These are phyloP conservation scores for Rhadinocentrus ornatus DNA, from an alignment of 2,797 vertebrate species.

Conservation along the genomic window DNA sequence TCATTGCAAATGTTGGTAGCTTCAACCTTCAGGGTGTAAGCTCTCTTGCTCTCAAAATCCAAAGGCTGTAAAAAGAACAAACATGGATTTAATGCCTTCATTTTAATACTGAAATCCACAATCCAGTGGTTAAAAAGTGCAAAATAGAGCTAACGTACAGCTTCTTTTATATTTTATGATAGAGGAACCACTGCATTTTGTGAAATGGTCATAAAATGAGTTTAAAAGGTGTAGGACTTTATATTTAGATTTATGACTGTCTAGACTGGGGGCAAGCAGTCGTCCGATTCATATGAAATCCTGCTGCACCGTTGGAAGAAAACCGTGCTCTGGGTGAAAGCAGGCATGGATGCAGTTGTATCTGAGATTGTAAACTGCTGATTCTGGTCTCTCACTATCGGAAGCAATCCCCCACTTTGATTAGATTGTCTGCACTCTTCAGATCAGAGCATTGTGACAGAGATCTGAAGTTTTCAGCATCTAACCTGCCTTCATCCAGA, in stretches of 20 bases:
- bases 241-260: background rate
- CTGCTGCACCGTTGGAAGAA: background rate
- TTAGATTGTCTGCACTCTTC: background rate
- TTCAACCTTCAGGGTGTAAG: conserved; percentile 94
- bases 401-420: background rate
- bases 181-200: background rate
- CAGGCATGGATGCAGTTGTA: background rate
- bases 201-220: background rate
- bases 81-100: background rate
- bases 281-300: background rate
- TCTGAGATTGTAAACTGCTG: background rate
- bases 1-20: conserved; percentile 90
- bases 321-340: background rate
- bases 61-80: conserved; percentile 85
- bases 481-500: background rate
- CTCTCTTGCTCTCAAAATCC: conserved; percentile 93
- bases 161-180: background rate
- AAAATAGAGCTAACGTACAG: background rate
- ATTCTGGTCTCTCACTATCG: background rate
- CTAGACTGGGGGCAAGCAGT: too few species aligned
- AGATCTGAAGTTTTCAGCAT: background rate
- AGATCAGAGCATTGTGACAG: background rate
- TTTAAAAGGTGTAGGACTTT: background rate
- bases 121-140: background rate
- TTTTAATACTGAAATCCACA: background rate